A percentile compares a stretch with the other conserved stretches of the same genome.
Conservation (phyloP, 2,888 invertebrate species). For the Osmoderma eremita region DNA sequence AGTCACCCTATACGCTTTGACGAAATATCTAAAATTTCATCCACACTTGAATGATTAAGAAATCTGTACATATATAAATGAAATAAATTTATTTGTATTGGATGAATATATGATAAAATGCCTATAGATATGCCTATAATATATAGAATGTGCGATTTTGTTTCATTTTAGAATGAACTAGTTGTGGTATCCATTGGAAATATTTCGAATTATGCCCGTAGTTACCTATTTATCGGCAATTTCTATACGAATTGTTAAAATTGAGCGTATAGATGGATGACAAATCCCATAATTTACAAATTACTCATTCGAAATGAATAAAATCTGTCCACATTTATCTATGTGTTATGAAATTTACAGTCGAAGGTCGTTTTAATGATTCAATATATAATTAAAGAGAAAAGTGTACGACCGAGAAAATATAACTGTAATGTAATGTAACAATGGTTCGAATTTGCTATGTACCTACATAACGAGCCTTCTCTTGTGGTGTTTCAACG, state of each 20-base stretch:
- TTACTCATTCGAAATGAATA: constrained; percentile 21
- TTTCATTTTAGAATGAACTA: too few species aligned
- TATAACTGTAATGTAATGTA: constrained; percentile 5
- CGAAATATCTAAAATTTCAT: too few species aligned
- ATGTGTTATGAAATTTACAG: not conserved
- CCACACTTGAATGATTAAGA: too few species aligned
- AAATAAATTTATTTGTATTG: too few species aligned
- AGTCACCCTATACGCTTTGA: too few species aligned
- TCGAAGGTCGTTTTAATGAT: constrained; percentile 15
- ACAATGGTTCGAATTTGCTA: constrained; percentile 13
- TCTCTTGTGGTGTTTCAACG: constrained; percentile 9
- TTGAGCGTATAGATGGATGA: not conserved
- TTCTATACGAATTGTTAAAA: not conserved
- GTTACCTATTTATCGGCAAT: too few species aligned
- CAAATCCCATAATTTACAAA: not conserved
- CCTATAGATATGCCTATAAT: too few species aligned
- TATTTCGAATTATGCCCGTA: too few species aligned
- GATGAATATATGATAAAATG: too few species aligned
- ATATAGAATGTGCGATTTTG: too few species aligned
- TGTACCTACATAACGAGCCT: constrained; percentile 12
- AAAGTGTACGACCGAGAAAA: constrained; percentile 10
- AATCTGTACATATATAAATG: too few species aligned
- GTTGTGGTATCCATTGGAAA: too few species aligned
- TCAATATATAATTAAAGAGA: constrained; percentile 4
- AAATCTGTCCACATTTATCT: not conserved